These are phyloP conservation scores for Nannoperca australis DNA, from an alignment of 2,797 vertebrate genomes.

Conservation along the genomic window DNA sequence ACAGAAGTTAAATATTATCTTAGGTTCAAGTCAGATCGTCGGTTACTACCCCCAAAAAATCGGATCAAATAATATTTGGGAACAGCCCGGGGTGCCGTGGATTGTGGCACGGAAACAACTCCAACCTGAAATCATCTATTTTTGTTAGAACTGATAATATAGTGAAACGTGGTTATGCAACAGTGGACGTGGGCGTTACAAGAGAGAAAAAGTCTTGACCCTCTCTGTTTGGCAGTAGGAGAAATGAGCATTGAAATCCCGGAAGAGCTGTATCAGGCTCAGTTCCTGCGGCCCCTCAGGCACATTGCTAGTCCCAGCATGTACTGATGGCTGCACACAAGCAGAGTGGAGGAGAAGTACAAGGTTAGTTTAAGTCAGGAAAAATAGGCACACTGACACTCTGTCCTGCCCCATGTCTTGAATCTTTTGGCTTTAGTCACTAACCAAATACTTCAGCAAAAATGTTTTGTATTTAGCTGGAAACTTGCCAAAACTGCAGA, in stretches of 20 bases:
- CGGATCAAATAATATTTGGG: slow-evolving; percentile 31
- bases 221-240: slow-evolving; percentile 53
- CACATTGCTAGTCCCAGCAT: slow-evolving; percentile 78
- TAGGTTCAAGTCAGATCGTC: slow-evolving; percentile 6
- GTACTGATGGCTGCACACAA: slow-evolving; percentile 67
- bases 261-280: slow-evolving; percentile 68
- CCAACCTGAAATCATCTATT: slow-evolving; percentile 54
- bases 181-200: slow-evolving; percentile 60
- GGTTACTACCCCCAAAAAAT: neutral
- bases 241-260: slow-evolving; percentile 66
- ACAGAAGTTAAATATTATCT: slow-evolving; percentile 50
- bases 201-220: slow-evolving; percentile 66
- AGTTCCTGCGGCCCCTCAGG: slow-evolving; percentile 71
- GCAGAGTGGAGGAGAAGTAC: slow-evolving; percentile 27
- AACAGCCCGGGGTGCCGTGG: neutral
- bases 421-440: neutral
- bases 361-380: slow-evolving; percentile 34
- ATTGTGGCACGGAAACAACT: slow-evolving; percentile 26
- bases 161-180: slow-evolving; percentile 69
- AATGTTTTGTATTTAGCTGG: neutral
- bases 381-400: slow-evolving; percentile 22
- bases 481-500: neutral
- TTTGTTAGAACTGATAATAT: slow-evolving; percentile 31
- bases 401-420: too few species aligned
- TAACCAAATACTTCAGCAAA: neutral